These are phyloP conservation scores for Hyperoplus lanceolatus DNA, from an alignment of 2,797 vertebrate genomes.

Conservation along the genomic window DNA sequence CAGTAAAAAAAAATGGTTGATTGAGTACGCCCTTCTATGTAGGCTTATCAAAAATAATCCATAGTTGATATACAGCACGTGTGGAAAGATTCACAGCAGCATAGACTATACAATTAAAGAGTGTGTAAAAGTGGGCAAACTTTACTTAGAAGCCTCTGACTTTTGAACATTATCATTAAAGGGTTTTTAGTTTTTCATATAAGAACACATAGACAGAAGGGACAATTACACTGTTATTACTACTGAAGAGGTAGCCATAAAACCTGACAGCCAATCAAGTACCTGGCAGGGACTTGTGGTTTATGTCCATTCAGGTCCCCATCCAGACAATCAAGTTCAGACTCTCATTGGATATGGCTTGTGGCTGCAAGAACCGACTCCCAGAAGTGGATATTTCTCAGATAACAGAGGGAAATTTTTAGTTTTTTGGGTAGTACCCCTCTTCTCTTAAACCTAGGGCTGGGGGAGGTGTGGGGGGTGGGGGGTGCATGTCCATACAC, in stretches of 20 bases:
- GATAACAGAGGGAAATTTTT: slow-evolving; percentile 10
- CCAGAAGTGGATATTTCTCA: not conserved
- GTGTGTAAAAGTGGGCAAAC: not conserved
- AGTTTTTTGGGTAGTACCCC: not conserved
- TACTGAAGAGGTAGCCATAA: slow-evolving; percentile 13
- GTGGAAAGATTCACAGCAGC: not conserved
- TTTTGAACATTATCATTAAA: slow-evolving; percentile 1
- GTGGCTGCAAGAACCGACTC: not conserved
- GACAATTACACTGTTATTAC: slow-evolving; percentile 28
- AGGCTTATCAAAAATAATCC: too few species aligned
- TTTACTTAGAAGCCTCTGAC: not conserved
- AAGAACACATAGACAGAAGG: slow-evolving; percentile 3
- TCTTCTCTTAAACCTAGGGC: not conserved
- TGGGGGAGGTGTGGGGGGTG: too few species aligned
- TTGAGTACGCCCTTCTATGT: too few species aligned
- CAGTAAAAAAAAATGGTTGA: not conserved
- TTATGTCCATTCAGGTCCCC: slow-evolving; percentile 6
- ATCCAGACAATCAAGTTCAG: slow-evolving; percentile 17
- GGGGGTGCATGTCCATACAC: not conserved
- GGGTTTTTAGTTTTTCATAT: slow-evolving; percentile 5
- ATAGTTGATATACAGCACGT: too few species aligned
- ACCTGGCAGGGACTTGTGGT: not conserved
- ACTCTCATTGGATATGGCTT: not conserved
- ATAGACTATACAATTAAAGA: slow-evolving; percentile 6
- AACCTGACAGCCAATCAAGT: slow-evolving; percentile 17